These are phyloP conservation scores for Cheirogaleus major DNA, from an alignment of 2,797 vertebrate genomes.

Conservation along the genomic window DNA sequence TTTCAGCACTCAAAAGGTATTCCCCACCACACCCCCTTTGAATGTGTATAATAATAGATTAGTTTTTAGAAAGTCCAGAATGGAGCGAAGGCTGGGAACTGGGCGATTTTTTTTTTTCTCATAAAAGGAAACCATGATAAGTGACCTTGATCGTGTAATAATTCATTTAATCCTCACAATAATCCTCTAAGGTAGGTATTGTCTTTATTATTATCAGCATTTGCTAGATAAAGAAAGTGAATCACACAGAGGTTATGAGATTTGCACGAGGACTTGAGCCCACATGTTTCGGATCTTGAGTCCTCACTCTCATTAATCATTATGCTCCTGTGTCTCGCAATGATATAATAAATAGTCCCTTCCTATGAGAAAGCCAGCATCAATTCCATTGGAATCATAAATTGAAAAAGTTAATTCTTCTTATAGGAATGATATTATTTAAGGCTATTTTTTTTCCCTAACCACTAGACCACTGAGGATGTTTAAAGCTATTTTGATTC, in stretches of 20 bases:
- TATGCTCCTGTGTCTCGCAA: neutral
- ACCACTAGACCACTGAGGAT: neutral
- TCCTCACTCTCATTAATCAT: neutral
- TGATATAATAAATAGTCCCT: neutral
- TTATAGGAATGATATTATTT: neutral
- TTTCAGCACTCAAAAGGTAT: neutral
- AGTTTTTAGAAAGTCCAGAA: conserved; percentile 23
- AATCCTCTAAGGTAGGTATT: neutral
- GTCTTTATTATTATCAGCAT: neutral
- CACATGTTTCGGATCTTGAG: neutral
- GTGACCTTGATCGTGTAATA: neutral
- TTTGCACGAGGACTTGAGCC: neutral
- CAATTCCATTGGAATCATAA: neutral
- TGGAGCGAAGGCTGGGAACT: neutral
- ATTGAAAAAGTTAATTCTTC: neutral
- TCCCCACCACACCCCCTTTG: neutral
- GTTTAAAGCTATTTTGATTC: conserved; percentile 25
- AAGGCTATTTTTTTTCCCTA: neutral
- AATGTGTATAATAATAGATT: neutral
- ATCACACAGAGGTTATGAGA: neutral
- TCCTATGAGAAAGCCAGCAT: neutral
- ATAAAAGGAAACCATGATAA: neutral
- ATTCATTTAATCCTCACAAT: neutral
- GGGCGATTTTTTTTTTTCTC: neutral
- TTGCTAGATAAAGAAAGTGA: neutral